A percentile compares a stretch with the other conserved stretches of the same genome.
Conservation (phyloP, 1,140 invertebrate species). For the Glomeris maerens region DNA sequence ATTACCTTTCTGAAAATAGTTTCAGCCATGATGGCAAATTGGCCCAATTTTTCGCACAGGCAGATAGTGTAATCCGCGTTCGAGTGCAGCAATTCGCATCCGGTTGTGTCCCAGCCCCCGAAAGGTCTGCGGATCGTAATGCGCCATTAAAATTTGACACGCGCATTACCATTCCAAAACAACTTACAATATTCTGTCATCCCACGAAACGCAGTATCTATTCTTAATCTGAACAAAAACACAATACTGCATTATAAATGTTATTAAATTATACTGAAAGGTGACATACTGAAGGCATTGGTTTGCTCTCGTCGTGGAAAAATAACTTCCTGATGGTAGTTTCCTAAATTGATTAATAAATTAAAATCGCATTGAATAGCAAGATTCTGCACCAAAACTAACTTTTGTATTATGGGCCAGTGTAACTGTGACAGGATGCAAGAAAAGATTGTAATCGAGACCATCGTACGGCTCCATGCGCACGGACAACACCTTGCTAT, state of each 20-base stretch:
- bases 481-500: constrained; percentile 1
- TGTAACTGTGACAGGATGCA: constrained; percentile 2
- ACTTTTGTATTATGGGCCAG: constrained; percentile 4
- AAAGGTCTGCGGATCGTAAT: constrained; percentile 12
- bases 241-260: background rate
- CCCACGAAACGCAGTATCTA: constrained; percentile 20
- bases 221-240: constrained; percentile 14
- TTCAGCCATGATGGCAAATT: constrained; percentile 19
- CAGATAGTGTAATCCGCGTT: constrained; percentile 19
- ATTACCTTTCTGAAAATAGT: constrained; percentile 5
- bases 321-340: background rate
- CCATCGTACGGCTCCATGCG: background rate
- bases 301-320: constrained; percentile 1
- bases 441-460: background rate
- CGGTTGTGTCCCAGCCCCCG: constrained; percentile 21
- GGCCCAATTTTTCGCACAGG: constrained; percentile 19
- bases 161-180: background rate
- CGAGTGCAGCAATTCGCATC: constrained; percentile 16
- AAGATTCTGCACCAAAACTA: background rate
- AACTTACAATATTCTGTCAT: constrained; percentile 12
- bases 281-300: constrained; percentile 4
- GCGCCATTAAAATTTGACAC: background rate
- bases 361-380: background rate
- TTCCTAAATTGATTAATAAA: background rate
- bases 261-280: background rate